Conservation (phyloP, 2,113 vertebrate species). For the Lonchura striata region DNA sequence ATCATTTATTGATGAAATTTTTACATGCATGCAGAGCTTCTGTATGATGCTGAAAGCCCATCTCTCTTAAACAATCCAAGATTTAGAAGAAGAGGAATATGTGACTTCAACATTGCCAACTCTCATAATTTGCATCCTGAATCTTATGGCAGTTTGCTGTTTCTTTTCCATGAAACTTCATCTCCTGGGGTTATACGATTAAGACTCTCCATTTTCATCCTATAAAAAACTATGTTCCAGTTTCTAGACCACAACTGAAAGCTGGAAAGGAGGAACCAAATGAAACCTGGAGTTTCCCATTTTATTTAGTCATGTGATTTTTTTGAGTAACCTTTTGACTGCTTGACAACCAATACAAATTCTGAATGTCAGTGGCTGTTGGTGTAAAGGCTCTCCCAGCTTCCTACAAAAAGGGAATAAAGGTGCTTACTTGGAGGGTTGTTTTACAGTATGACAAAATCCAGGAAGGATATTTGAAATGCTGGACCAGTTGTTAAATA, state of each 20-base stretch:
- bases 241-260: not conserved
- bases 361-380: not conserved
- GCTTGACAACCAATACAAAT: not conserved
- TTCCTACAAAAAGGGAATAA: not conserved
- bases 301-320: not conserved
- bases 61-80: not conserved
- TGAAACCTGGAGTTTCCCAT: not conserved
- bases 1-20: conserved; percentile 22
- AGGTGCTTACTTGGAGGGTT: not conserved
- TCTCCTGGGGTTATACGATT: not conserved
- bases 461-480: not conserved
- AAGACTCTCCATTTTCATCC: not conserved
- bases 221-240: conserved; percentile 30
- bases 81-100: not conserved
- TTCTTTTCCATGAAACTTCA: conserved; percentile 5
- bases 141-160: not conserved
- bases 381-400: not conserved
- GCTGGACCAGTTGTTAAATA: conserved; percentile 22
- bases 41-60: not conserved
- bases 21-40: not conserved
- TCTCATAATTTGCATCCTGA: not conserved
- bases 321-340: not conserved
- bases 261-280: not conserved
- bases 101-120: conserved; percentile 3
- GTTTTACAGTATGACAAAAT: conserved; percentile 6